A percentile compares a stretch with the other conserved stretches of the same genome.
Evolutionary conservation across 1,140 invertebrate genomes (phyloP).

Genomic region (Nixonia krombeini): DNA sequence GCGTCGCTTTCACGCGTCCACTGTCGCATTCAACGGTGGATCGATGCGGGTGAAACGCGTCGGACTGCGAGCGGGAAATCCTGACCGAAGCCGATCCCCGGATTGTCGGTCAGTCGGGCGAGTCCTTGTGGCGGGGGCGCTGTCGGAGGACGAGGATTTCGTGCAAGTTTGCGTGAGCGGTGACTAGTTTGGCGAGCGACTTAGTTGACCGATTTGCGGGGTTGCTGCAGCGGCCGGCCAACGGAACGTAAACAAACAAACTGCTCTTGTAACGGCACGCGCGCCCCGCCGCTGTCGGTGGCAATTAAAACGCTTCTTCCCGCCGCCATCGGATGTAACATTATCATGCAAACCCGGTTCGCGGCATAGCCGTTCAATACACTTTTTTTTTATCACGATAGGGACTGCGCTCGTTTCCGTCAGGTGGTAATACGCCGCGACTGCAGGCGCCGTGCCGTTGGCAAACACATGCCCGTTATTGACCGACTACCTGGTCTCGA

Average conservation of each 20-base stretch:
- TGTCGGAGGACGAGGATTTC: slow-evolving; percentile 45
- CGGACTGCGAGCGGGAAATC: not conserved
- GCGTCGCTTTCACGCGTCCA: no score
- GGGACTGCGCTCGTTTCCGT: not conserved
- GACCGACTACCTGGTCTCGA: slow-evolving; percentile 48
- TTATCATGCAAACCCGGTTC: no score
- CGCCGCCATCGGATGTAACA: no score
- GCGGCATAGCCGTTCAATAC: no score
- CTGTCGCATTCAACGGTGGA: no score
- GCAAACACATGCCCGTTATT: slow-evolving; percentile 23
- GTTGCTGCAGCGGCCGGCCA: slow-evolving; percentile 20
- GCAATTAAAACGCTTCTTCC: not conserved
- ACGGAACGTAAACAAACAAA: slow-evolving; percentile 25
- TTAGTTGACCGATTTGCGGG: slow-evolving; percentile 59
- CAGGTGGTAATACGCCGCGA: slow-evolving; percentile 23
- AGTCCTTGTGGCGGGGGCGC: slow-evolving; percentile 47
- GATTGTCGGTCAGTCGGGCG: slow-evolving; percentile 53
- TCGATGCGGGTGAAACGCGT: no score
- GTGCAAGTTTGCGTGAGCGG: slow-evolving; percentile 52
- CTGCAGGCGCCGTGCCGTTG: slow-evolving; percentile 10
- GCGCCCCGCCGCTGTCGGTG: not conserved
- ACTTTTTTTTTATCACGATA: not conserved
- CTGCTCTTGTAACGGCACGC: not conserved
- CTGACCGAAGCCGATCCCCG: no score
- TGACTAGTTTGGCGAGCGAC: slow-evolving; percentile 59